phyloP scores from a whole-genome alignment of 2,888 invertebrate genomes.

The Allacma fusca region DNA sequence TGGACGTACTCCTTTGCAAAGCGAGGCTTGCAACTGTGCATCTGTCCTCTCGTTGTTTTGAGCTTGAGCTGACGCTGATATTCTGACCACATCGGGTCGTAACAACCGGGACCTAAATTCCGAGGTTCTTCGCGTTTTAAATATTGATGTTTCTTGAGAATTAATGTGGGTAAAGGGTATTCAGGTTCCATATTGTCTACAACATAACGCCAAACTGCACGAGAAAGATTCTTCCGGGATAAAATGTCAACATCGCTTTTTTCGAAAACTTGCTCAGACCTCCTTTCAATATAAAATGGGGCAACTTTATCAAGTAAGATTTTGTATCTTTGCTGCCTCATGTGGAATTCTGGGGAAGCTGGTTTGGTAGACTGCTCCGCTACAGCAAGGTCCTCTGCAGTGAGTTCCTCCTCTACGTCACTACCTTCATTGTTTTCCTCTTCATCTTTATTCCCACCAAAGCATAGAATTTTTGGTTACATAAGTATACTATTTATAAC shows the following conservation, averaged over 20 bases:
- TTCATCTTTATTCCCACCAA: too few relatives aligned
- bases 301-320: conserved; percentile 39
- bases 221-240: neutral
- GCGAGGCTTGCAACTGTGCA: conserved; percentile 30
- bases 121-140: conserved; percentile 36
- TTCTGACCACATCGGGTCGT: conserved; percentile 35
- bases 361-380: neutral
- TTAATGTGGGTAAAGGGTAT: conserved; percentile 43
- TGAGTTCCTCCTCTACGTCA: neutral
- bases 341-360: neutral
- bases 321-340: conserved; percentile 13
- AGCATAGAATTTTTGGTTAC: too few relatives aligned
- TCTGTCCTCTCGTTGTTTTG: neutral
- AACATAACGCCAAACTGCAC: conserved; percentile 43
- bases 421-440: neutral
- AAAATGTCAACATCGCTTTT: neutral
- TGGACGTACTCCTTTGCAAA: conserved; percentile 27
- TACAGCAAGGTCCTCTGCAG: neutral
- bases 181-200: conserved; percentile 39
- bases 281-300: conserved; percentile 26
- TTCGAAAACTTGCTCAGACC: neutral
- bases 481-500: too few relatives aligned
- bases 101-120: conserved; percentile 42
- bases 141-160: conserved; percentile 37
- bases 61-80: neutral